Percentiles rank a stretch among this genome's conserved stretches.
These are phyloP conservation scores for Trididemnum miniatum DNA, from an alignment of 23 tunicate genomes.

Conservation along the genomic window DNA sequence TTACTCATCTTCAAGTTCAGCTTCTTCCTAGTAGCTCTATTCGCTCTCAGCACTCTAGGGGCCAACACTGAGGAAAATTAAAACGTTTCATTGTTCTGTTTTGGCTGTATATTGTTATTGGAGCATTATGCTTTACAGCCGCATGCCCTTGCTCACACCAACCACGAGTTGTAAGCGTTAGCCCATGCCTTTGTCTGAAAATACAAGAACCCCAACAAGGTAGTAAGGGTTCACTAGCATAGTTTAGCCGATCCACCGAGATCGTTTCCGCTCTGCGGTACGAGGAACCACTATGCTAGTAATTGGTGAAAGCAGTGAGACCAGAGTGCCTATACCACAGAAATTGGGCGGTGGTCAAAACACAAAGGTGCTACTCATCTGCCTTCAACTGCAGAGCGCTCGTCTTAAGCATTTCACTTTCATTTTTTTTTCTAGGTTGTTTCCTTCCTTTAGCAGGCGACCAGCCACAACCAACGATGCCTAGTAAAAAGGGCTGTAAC, in stretches of 20 bases:
- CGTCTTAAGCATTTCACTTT: not conserved
- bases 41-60: not conserved
- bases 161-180: not conserved
- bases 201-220: not conserved
- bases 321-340: too few species aligned
- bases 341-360: too few species aligned
- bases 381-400: too few species aligned
- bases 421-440: too few species aligned
- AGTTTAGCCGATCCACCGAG: not conserved
- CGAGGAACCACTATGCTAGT: too few species aligned
- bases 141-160: slow-evolving; percentile 2
- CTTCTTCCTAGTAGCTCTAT: slow-evolving; percentile 14
- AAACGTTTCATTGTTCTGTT: not conserved
- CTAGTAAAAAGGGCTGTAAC: too few species aligned
- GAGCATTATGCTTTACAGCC: not conserved
- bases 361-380: too few species aligned
- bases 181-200: not conserved
- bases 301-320: too few species aligned
- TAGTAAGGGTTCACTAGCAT: not conserved
- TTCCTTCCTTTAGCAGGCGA: too few species aligned
- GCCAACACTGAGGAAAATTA: not conserved
- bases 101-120: not conserved
- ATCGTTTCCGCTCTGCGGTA: too few species aligned
- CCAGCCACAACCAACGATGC: too few species aligned
- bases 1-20: not conserved